phyloP scores from a whole-genome alignment of 2,888 invertebrate genomes.

The Hirtodrosophila confusa region DNA sequence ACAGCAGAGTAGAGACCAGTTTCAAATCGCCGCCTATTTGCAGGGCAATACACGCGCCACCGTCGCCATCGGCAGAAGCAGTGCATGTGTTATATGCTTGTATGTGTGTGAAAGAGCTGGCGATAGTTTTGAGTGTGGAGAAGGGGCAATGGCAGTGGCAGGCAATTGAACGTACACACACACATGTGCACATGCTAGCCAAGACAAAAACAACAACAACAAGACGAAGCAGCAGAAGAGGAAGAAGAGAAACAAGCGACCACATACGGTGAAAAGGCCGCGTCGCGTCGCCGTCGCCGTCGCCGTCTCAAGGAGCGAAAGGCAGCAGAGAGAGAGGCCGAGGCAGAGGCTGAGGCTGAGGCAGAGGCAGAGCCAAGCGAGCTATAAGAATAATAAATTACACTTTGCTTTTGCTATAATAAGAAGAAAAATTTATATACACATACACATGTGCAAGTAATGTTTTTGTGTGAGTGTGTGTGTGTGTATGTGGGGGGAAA shows the following conservation, averaged over 20 bases:
- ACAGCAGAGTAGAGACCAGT: constrained; percentile 63
- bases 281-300: constrained; percentile 15
- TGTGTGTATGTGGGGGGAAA: constrained; percentile 51
- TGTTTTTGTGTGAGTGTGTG: constrained; percentile 46
- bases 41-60: constrained; percentile 59
- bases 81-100: constrained; percentile 46
- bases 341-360: constrained; percentile 29
- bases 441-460: constrained; percentile 59
- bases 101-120: constrained; percentile 53
- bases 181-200: constrained; percentile 59
- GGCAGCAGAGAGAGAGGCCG: constrained; percentile 29
- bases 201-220: constrained; percentile 51
- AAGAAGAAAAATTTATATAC: constrained; percentile 78
- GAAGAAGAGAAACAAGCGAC: constrained; percentile 57
- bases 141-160: constrained; percentile 54
- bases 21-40: constrained; percentile 75
- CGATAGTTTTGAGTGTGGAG: constrained; percentile 58
- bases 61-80: constrained; percentile 44
- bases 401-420: constrained; percentile 81
- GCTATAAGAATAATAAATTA: constrained; percentile 81
- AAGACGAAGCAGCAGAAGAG: constrained; percentile 40
- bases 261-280: constrained; percentile 78
- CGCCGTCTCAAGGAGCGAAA: constrained; percentile 64
- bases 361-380: constrained; percentile 48
- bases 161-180: constrained; percentile 57